Percentiles rank a stretch among this genome's conserved stretches.
phyloP scores from a whole-genome alignment of 2,797 vertebrate species.

The Gila robusta region DNA sequence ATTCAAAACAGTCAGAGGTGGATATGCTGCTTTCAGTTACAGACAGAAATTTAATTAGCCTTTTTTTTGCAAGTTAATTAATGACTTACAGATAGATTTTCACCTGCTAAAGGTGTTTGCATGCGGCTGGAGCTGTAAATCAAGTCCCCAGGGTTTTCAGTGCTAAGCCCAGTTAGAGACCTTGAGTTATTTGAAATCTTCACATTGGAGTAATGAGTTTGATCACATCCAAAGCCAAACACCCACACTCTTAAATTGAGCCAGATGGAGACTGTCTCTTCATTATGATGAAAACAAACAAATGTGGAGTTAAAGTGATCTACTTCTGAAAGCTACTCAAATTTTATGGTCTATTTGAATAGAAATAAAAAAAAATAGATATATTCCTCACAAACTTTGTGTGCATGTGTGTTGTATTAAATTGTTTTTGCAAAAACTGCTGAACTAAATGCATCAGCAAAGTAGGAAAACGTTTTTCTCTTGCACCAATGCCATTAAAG shows the following conservation, averaged over 20 bases:
- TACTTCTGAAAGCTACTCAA: not conserved
- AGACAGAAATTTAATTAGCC: not conserved
- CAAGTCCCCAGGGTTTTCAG: not conserved
- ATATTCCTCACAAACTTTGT: not conserved
- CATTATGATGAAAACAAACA: not conserved
- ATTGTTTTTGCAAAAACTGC: not conserved
- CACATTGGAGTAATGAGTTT: constrained; percentile 12
- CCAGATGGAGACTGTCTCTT: not conserved
- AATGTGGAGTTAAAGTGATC: not conserved
- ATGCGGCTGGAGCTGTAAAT: constrained; percentile 8
- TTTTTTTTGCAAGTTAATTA: not conserved
- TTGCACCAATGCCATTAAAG: no score
- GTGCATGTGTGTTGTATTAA: not conserved
- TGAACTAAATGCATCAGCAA: not conserved
- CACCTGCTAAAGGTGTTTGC: constrained; percentile 17
- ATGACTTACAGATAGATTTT: constrained; percentile 14
- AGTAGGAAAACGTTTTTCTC: no score
- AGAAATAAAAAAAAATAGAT: not conserved
- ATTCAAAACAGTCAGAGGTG: not conserved
- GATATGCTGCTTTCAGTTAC: not conserved
- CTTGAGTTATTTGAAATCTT: constrained; percentile 26
- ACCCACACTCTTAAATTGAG: not conserved
- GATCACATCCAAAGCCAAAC: not conserved
- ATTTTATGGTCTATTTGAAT: not conserved
- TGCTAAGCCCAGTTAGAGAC: constrained; percentile 18